phyloP scores from a whole-genome alignment of 2,113 vertebrate genomes.

The Mus spicilegus region DNA sequence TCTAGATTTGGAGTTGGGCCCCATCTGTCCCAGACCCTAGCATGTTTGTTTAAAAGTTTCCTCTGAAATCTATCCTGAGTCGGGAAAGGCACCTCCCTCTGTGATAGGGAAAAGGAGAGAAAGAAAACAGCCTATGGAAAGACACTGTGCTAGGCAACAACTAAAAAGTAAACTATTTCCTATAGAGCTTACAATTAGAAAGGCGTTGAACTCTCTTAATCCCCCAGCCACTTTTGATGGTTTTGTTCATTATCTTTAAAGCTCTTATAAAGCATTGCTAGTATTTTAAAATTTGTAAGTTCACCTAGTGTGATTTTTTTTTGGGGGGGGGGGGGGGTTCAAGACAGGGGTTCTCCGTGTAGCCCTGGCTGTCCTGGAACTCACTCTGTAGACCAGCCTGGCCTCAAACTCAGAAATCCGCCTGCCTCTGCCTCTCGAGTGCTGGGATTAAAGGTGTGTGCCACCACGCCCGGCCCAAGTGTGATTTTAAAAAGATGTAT shows the following conservation, averaged over 20 bases:
- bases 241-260: neutral
- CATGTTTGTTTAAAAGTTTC: neutral
- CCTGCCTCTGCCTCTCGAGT: no score
- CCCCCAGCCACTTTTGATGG: neutral
- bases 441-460: no score
- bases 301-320: neutral
- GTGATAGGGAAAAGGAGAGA: neutral
- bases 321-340: no score
- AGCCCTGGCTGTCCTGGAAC: no score
- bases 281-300: neutral
- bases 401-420: no score
- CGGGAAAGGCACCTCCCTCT: neutral
- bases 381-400: no score
- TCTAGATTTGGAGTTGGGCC: neutral
- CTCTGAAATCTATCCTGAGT: neutral
- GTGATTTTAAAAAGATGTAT: neutral
- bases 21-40: neutral
- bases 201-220: neutral
- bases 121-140: neutral
- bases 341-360: no score
- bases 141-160: neutral
- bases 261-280: neutral
- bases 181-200: neutral
- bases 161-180: neutral
- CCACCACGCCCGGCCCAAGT: no score